These are phyloP conservation scores for Gallinago jamesoni DNA, from an alignment of 2,113 vertebrate species.

Conservation along the genomic window DNA sequence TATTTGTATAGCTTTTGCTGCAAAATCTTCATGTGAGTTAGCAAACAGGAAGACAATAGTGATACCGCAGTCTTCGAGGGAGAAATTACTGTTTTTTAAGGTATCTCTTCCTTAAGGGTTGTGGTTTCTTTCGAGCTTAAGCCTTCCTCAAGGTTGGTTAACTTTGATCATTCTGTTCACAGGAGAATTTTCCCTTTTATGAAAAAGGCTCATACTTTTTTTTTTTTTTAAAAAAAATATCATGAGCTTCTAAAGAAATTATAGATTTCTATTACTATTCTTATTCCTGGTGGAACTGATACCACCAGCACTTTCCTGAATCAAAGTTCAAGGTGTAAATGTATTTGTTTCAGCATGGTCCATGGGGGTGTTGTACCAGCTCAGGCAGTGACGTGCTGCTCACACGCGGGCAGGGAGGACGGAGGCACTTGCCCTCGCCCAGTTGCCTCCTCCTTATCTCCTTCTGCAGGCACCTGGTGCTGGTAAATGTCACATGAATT, in stretches of 20 bases:
- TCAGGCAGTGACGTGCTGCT: accelerated
- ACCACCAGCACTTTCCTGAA: neutral
- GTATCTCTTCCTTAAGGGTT: neutral
- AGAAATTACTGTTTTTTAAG: neutral
- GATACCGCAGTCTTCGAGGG: neutral
- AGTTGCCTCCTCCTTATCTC: accelerated
- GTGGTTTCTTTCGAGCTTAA: neutral
- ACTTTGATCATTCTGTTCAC: neutral
- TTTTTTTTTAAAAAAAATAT: neutral
- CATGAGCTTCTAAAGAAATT: neutral
- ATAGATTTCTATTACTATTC: neutral
- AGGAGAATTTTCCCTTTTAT: neutral
- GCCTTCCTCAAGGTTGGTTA: neutral
- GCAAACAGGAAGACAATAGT: neutral
- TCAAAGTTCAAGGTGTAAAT: neutral
- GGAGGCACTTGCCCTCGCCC: neutral
- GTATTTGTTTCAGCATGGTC: neutral
- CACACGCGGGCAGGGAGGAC: accelerated
- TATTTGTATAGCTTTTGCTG: neutral
- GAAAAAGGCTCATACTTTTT: neutral
- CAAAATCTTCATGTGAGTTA: neutral
- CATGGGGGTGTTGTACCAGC: neutral
- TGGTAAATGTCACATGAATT: neutral
- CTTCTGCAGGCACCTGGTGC: neutral
- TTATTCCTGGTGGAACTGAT: neutral